Percentiles rank a stretch among this genome's conserved stretches.
These are phyloP conservation scores for Drosophila arawakana DNA, from an alignment of 1,140 invertebrate species.

Conservation along the genomic window DNA sequence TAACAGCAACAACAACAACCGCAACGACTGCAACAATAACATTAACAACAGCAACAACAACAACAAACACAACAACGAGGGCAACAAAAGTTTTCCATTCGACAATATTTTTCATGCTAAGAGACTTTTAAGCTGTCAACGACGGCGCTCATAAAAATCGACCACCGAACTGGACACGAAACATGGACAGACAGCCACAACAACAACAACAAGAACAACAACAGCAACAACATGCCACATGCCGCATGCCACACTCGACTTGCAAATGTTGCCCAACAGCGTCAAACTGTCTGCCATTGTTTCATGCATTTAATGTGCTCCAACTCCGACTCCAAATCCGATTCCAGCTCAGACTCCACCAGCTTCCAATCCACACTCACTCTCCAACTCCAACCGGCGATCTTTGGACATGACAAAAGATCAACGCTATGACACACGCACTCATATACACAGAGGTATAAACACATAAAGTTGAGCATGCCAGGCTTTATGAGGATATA, in stretches of 20 bases:
- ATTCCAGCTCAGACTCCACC: no score
- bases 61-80: constrained; percentile 15
- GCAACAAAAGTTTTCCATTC: constrained; percentile 31
- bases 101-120: constrained; percentile 81
- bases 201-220: constrained; percentile 4
- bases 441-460: no score
- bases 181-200: constrained; percentile 19
- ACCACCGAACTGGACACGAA: constrained; percentile 59
- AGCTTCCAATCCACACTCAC: no score
- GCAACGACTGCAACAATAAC: constrained; percentile 21
- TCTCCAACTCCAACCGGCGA: background rate
- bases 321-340: background rate
- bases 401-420: background rate
- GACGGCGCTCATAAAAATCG: constrained; percentile 77
- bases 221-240: constrained; percentile 16
- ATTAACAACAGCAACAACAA: constrained; percentile 23
- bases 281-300: constrained; percentile 80
- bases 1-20: constrained; percentile 28
- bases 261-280: constrained; percentile 57
- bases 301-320: constrained; percentile 75
- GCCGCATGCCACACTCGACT: background rate
- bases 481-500: no score
- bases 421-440: background rate
- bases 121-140: constrained; percentile 81
- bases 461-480: no score